Percentiles rank a stretch among this genome's conserved stretches.
Conservation (phyloP, 2,888 invertebrate species). For the Drosophila anomelani region DNA sequence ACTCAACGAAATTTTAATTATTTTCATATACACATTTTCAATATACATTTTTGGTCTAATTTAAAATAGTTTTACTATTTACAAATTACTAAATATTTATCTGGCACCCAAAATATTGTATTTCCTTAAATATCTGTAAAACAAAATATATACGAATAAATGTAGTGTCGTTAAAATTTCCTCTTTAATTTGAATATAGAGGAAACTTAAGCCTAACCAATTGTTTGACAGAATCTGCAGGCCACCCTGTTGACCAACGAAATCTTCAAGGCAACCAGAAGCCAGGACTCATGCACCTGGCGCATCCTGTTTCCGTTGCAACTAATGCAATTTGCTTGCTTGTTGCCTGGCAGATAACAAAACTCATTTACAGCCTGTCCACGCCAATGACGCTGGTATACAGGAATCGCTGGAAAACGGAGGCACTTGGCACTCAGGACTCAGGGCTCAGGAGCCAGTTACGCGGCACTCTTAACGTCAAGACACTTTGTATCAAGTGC, state of each 20-base stretch:
- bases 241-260: not conserved
- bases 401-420: constrained; percentile 24
- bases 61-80: no score
- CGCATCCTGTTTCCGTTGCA: not conserved
- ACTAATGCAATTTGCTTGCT: constrained; percentile 63
- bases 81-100: no score
- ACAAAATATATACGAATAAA: not conserved
- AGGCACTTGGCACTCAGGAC: constrained; percentile 28
- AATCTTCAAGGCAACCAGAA: not conserved
- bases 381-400: constrained; percentile 60
- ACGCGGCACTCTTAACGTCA: constrained; percentile 43
- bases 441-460: constrained; percentile 7
- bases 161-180: not conserved
- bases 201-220: not conserved
- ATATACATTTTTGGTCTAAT: no score
- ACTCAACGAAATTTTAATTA: no score
- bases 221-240: not conserved
- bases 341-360: constrained; percentile 65
- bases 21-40: no score
- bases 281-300: constrained; percentile 3
- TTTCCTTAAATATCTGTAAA: no score
- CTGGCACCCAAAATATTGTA: no score
- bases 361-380: constrained; percentile 74
- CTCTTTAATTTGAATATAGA: not conserved
- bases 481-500: constrained; percentile 67